Evolutionary conservation across 2,888 invertebrate genomes (phyloP), one percentile per base, ranked within the genome.

Genomic region (Hirtodrosophila histrioides): DNA sequence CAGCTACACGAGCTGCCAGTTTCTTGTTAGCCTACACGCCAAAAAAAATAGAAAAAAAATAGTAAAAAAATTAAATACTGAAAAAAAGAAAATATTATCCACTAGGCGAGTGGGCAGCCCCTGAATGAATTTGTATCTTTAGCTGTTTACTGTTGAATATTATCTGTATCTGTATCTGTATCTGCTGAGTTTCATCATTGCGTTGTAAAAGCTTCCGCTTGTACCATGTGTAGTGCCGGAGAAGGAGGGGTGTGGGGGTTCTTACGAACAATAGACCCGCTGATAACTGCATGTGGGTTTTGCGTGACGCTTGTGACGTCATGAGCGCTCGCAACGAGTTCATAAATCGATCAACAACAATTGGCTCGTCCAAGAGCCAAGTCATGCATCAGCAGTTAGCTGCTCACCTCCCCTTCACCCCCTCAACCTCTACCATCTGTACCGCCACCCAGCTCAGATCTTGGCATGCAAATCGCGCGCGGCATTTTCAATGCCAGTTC

Each of bases 271-370:
- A 69, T 63, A 63, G 57, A 62, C 27, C 3, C 50, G 45, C 24
- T 64, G 63, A 55, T 61, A 73, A 54, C 74, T 76, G 73, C 69
- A 74, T 81, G 84, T 86, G 78, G 78, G 76, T 36, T 67, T 64
- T 57, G 68, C 66, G 60, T 60, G 58, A 48, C 55, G 62, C 50
- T 67, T 85, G 82, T 83, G 82, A 83, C 82, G 82, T 85, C 82
- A 83, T 65, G 55, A 53, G 51, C 33, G 61, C 29, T 41, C 62
- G 56, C 69, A 68, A 64, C 78, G 71, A 85, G 83, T 87, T 87
- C 81, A 85, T 87, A 87, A 87, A 86, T 87, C 83, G 86, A 85
- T 87, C 85, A 87, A 57, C 72, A 75, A 70, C 82, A 75, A 83
- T 63, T 70, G 78, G 60, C 72, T 83, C 78, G 62, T 75, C 60